Evolutionary conservation across 2,888 invertebrate species (phyloP), one percentile per base, ranked within the genome.

Genomic region (Coecobrya sp.): DNA sequence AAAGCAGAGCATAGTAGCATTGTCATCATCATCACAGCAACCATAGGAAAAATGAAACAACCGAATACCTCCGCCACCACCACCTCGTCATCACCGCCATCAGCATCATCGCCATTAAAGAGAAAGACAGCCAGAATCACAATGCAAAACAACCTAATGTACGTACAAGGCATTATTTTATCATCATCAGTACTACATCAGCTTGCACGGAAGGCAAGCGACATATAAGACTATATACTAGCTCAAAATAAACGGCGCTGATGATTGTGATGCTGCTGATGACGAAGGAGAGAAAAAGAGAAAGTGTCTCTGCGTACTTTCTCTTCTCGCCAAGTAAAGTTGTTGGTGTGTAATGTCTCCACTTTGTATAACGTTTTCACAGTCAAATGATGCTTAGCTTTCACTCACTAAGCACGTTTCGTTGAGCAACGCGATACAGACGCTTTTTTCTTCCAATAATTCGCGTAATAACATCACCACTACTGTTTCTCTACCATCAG

Each of bases 11-110:
- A 62, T 1, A 7, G 59, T 59, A 59, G 59, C n/a, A n/a, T n/a
- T n/a, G n/a, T n/a, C n/a, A n/a, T n/a, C n/a, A n/a, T n/a, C n/a
- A n/a, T n/a, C n/a, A n/a, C 11, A 70, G 16, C 19, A 42, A n/a
- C 36, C 10, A n/a, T n/a, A 52, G 16, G 52, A 52, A 52, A 52
- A 52, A 52, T 7, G 16, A 55, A 55, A 13, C 65, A 68, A 7
- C 1, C 65, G 13, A 3, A 8, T 16, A 27, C 27, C 65, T 52
- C 25, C 10, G 13, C 27, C 86, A 30, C 27, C 86, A 81, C 59
- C 82, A 73, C 89, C 65, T 70, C 89, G 68, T 68, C 89, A 86
- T 81, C 93, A 94, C 30, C 94, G 94, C 25, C 86, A 93, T 95
- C 10, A 93, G 95, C 82, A 95, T 42, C 25, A 27, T 52, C 52